Base-by-base conservation (phyloP, 2,797 vertebrate genomes). In the Distichodus sexfasciatus region DNA sequence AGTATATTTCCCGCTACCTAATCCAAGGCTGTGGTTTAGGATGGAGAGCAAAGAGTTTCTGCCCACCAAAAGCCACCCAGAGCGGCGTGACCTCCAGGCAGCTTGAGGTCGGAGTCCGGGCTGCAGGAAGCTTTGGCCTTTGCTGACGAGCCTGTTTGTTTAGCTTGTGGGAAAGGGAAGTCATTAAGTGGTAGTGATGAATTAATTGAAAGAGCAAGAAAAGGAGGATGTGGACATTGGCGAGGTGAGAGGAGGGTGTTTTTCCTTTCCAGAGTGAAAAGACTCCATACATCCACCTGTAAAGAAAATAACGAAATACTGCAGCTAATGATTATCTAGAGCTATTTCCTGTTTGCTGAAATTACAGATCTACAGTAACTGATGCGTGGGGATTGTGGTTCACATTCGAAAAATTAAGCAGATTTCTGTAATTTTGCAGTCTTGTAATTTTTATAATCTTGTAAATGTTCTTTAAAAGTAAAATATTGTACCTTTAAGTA, bases 161-260 rank as follows among this genome's bases (percentile, higher is more conserved):
- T 75, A 71, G 77, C 36, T 17, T 60, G 74, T 75, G 81, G 79
- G 80, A 85, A 83, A 81, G 68, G 83, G 83, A 85, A 85, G 69
- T 81, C 80, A 81, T 83, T 82, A 82, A 75, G 72, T 68, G 72
- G 69, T 82, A 77, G 82, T 81, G 81, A 77, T 81, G 75, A 83
- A 80, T 77, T 77, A 78, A 82, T 82, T 44, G 69, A 72, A 67
- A 69, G 72, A 65, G 68, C 69, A 80, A 82, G 81, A 85, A 83
- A 81, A 68, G 75, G 73, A 83, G 83, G 81, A 85, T 82, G 81
- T 83, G 79, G 77, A 81, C 63, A 43, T 74, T 75, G 79, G 80
- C 76, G 63, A 72, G 72, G 54, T 61, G 47, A 63, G 57, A 68
- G 70, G 61, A 53, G 58, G 40, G 60, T 66, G 71, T 79, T 79